A percentile compares a stretch with the other conserved stretches of the same genome.
phyloP scores from a whole-genome alignment of 2,113 vertebrate genomes.

The Crotalus viridis region DNA sequence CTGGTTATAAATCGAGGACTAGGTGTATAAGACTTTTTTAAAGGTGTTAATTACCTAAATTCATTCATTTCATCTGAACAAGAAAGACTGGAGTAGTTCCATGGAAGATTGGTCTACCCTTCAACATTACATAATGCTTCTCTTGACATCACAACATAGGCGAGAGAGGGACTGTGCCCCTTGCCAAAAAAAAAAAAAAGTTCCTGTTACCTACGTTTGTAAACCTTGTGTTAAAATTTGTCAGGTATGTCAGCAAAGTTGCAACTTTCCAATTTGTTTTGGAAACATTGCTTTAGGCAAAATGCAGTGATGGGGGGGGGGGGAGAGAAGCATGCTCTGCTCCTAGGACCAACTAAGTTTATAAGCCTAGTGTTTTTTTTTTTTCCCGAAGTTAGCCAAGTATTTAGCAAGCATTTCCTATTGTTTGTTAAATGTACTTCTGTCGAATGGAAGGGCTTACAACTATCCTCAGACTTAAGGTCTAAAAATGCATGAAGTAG shows the following conservation, averaged over 20 bases:
- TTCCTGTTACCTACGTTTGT: background rate
- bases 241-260: background rate
- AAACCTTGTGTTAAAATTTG: background rate
- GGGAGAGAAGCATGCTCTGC: background rate
- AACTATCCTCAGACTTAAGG: background rate
- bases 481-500: background rate
- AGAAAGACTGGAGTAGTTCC: too few relatives aligned
- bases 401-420: background rate
- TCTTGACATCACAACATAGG: too few relatives aligned
- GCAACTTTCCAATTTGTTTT: background rate
- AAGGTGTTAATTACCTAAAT: background rate
- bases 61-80: too few relatives aligned
- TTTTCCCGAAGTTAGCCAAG: background rate
- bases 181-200: too few relatives aligned
- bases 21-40: background rate
- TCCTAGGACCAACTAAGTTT: background rate
- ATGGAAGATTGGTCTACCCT: too few relatives aligned
- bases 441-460: background rate
- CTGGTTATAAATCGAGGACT: too few relatives aligned
- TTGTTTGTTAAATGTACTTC: background rate
- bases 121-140: too few relatives aligned
- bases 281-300: background rate
- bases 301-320: background rate
- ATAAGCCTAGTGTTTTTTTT: background rate
- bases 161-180: background rate